A percentile compares a stretch with the other conserved stretches of the same genome.
Conservation (phyloP, 1,140 invertebrate genomes). For the Ylistrum balloti region DNA sequence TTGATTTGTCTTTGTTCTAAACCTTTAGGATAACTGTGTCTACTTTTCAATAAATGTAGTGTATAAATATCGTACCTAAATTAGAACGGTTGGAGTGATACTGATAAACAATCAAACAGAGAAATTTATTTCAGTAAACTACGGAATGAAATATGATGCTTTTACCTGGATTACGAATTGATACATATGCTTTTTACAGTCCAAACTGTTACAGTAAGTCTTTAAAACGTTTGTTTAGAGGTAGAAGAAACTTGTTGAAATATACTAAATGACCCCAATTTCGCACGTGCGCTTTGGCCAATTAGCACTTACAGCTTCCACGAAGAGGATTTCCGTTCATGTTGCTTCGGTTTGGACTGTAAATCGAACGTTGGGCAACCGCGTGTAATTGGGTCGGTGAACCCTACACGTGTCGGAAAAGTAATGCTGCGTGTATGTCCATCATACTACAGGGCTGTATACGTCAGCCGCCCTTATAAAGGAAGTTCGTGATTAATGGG, state of each 20-base stretch:
- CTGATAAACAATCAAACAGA: too few species aligned
- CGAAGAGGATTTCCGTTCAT: constrained; percentile 37
- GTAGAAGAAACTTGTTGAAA: background rate
- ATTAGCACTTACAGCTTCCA: constrained; percentile 24
- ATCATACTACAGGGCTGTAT: background rate
- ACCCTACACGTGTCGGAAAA: background rate
- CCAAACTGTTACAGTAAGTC: too few species aligned
- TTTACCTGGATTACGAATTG: too few species aligned
- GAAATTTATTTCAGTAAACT: too few species aligned
- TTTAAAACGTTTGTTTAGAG: background rate
- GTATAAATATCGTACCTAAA: too few species aligned
- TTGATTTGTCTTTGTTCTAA: background rate
- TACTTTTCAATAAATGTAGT: too few species aligned
- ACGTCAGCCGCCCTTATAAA: background rate
- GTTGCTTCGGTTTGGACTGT: background rate
- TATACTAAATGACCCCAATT: background rate
- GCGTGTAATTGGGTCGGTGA: background rate
- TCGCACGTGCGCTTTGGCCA: constrained; percentile 26
- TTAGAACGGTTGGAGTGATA: too few species aligned
- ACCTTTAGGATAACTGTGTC: too few species aligned
- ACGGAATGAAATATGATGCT: too few species aligned
- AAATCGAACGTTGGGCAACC: background rate
- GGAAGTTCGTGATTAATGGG: background rate
- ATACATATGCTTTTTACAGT: too few species aligned
- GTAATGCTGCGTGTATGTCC: background rate